A percentile compares a stretch with the other conserved stretches of the same genome.
phyloP scores from a whole-genome alignment of 2,888 invertebrate species.

The Cybosia mesomella region DNA sequence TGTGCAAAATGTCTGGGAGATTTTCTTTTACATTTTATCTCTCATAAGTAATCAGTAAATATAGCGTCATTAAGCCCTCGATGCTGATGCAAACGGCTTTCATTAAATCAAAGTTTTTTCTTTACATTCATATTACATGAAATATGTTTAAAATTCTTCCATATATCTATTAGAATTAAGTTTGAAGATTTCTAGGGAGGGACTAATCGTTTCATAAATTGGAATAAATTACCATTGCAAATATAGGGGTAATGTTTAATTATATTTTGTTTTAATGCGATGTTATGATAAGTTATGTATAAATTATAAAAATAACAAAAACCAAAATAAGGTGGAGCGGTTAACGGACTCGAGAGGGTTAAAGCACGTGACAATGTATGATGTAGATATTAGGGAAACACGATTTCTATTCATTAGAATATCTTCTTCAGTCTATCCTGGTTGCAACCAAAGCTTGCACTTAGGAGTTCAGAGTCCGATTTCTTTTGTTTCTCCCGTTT shows the following conservation, averaged over 20 bases:
- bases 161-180: slow-evolving; percentile 71
- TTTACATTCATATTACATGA: slow-evolving; percentile 44
- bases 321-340: no score
- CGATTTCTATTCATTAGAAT: no score
- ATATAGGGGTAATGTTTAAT: neutral
- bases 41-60: slow-evolving; percentile 65
- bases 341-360: no score
- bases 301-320: no score
- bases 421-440: no score
- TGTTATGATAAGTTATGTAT: no score
- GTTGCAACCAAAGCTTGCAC: no score
- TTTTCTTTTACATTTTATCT: slow-evolving; percentile 68
- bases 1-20: slow-evolving; percentile 70
- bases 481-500: no score
- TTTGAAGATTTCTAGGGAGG: slow-evolving; percentile 62
- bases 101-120: slow-evolving; percentile 57
- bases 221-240: slow-evolving; percentile 60
- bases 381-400: no score
- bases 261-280: no score
- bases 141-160: slow-evolving; percentile 65
- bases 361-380: no score
- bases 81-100: slow-evolving; percentile 53
- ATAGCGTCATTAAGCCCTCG: slow-evolving; percentile 65
- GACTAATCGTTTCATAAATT: slow-evolving; percentile 78
- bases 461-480: no score